Evolutionary conservation across 2,113 vertebrate genomes (phyloP).

Genomic region (Daboia siamensis): DNA sequence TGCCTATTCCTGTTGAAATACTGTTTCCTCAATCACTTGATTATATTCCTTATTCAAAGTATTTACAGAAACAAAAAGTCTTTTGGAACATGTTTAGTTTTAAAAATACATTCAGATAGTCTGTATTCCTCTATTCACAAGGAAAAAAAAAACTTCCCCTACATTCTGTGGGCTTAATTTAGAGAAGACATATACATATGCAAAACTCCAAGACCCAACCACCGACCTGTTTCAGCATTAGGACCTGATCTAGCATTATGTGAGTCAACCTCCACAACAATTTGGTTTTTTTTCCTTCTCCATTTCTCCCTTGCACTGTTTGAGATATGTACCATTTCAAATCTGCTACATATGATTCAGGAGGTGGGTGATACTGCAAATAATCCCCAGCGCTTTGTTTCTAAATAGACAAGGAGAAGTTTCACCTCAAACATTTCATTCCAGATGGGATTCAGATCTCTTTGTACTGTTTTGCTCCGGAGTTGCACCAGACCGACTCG

Average conservation of each 20-base stretch:
- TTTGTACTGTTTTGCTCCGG: slow-evolving; percentile 84
- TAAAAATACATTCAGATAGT: neutral
- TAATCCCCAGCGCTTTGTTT: neutral
- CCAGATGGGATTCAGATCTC: slow-evolving; percentile 85
- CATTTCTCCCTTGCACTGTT: neutral
- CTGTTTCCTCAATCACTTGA: neutral
- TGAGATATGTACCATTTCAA: neutral
- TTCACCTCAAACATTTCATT: slow-evolving; percentile 90
- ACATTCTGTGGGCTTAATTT: neutral
- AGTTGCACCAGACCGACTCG: slow-evolving; percentile 75
- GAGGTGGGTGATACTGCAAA: neutral
- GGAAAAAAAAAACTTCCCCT: neutral
- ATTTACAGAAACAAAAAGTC: neutral
- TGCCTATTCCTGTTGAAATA: neutral
- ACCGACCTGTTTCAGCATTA: neutral
- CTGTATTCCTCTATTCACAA: neutral
- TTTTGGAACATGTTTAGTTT: neutral
- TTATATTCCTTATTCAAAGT: neutral
- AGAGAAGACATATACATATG: neutral
- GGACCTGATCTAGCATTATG: too few relatives aligned
- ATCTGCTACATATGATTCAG: neutral
- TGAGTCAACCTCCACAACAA: neutral
- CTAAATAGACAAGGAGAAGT: neutral
- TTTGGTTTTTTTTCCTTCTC: neutral
- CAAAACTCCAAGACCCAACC: neutral